Conservation (phyloP, 2,888 invertebrate species). For the Drosophila tanythrix region DNA sequence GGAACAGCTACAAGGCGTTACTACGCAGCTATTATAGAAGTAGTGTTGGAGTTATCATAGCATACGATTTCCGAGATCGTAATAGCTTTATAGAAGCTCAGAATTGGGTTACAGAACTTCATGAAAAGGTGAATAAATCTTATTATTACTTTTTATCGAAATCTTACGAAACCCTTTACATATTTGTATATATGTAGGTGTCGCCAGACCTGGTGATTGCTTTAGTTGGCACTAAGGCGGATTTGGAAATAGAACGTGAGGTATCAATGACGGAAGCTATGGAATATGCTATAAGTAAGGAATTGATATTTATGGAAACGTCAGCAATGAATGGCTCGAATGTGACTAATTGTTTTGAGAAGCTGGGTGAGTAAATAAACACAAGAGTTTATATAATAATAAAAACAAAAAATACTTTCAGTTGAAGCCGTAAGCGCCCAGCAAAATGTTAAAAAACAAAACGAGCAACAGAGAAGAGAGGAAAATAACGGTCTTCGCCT, state of each 20-base stretch:
- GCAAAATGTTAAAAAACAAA: background rate
- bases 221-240: constrained; percentile 46
- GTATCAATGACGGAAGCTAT: constrained; percentile 29
- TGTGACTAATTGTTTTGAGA: constrained; percentile 28
- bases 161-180: background rate
- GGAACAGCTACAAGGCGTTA: constrained; percentile 39
- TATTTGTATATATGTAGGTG: constrained; percentile 1
- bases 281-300: constrained; percentile 18
- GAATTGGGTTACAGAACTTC: constrained; percentile 36
- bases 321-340: constrained; percentile 9
- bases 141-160: background rate
- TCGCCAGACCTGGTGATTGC: constrained; percentile 24
- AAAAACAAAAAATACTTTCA: constrained; percentile 11
- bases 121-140: constrained; percentile 17
- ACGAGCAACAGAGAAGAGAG: fast-evolving
- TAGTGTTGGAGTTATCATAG: constrained; percentile 43
- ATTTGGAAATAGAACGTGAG: constrained; percentile 20
- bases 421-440: constrained; percentile 7
- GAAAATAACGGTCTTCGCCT: too few relatives aligned
- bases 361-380: constrained; percentile 32
- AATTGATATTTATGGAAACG: constrained; percentile 42
- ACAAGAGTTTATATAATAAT: background rate
- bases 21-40: constrained; percentile 11
- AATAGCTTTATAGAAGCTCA: constrained; percentile 31
- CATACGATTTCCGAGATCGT: constrained; percentile 46